Evolutionary conservation across 2,113 vertebrate species (phyloP), one percentile per base, ranked within the genome.

Genomic region (Seriola aureovittata): DNA sequence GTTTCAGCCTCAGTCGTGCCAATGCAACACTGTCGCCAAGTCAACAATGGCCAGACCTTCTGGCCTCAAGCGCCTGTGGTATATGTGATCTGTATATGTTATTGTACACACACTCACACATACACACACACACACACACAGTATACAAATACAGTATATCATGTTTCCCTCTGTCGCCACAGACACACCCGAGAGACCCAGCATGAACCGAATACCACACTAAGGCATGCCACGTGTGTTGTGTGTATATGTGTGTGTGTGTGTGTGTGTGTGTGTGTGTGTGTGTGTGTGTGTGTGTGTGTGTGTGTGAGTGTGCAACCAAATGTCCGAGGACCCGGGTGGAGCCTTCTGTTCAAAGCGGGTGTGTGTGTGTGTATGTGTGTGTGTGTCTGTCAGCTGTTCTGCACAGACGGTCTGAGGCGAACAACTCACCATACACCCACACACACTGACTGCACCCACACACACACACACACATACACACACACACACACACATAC

Each of bases 371-470:
- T 78, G 87, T 85, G 29, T 29, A 29, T 29, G 87, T 84, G 62
- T 85, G 87, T 85, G 85, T 78, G 82, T 78, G 87, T 85, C 73
- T 87, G 89, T 93, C 92, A 94, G 92, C 92, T 94, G 93, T 91
- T 91, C 85, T 79, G 89, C 90, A 90, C 92, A 93, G 91, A 93
- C 88, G 92, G 90, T 90, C 91, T 52, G 86, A 87, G 88, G 82
- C 65, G 79, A 84, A 87, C 88, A 87, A 85, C 82, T 90, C 84
- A 78, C 92, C 80, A 85, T 73, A 75, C 88, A 75, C 86, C 89
- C 89, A 85, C 87, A 42, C 17, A 8, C 38, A n/a, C 79, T 25
- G 25, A 68, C 54, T 38, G 23, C 67, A 77, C 54, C 60, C 71
- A 50, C 62, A 81, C 72, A 60, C 78, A 70, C 67, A 81, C 84